Evolutionary conservation across 2,888 invertebrate genomes (phyloP).

Genomic region (Cheilosia urbana): DNA sequence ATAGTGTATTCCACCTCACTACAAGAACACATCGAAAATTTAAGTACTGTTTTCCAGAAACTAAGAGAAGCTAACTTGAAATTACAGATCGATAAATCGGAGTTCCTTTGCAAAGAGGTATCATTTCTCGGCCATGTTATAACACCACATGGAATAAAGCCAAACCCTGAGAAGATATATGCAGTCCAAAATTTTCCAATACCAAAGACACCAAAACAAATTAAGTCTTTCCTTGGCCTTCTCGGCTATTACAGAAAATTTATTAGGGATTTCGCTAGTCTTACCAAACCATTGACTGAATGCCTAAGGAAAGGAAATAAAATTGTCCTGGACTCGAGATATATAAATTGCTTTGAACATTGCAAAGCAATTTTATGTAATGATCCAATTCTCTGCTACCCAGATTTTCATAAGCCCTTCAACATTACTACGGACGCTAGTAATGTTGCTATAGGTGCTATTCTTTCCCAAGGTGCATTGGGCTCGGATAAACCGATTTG

Average conservation of each 20-base stretch:
- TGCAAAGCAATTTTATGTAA: constrained; percentile 43
- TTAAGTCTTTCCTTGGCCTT: no score
- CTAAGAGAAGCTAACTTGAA: constrained; percentile 4
- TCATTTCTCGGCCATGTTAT: no score
- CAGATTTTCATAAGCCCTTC: constrained; percentile 60
- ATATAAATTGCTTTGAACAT: constrained; percentile 44
- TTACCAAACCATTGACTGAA: constrained; percentile 71
- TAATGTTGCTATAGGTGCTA: constrained; percentile 61
- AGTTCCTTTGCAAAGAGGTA: no score
- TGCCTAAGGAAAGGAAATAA: constrained; percentile 61
- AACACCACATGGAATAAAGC: no score
- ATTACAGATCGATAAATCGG: background rate
- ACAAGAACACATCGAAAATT: constrained; percentile 34
- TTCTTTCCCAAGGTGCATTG: constrained; percentile 49
- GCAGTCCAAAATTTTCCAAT: no score
- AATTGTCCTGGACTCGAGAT: constrained; percentile 14
- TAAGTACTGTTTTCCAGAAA: constrained; percentile 3
- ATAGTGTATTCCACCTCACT: constrained; percentile 47
- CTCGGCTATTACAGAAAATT: no score
- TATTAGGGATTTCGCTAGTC: constrained; percentile 45
- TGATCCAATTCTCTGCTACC: constrained; percentile 22
- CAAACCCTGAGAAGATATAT: no score
- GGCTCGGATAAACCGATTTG: constrained; percentile 50
- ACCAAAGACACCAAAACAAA: background rate
- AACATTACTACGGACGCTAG: constrained; percentile 64